These are phyloP conservation scores for Chlamydotis undulata DNA, from an alignment of 2,113 vertebrate genomes.

Conservation along the genomic window DNA sequence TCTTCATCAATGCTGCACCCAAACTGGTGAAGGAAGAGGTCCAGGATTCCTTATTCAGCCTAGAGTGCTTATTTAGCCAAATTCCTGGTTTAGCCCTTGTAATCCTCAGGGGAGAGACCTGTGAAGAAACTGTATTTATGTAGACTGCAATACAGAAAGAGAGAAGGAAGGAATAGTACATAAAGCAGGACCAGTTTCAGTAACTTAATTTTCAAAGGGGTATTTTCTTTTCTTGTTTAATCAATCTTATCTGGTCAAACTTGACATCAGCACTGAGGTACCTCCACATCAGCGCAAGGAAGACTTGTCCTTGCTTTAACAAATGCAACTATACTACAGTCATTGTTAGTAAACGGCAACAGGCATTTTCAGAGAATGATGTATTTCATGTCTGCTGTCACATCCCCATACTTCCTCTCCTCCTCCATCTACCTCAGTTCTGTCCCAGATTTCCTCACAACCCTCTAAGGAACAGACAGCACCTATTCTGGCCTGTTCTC, in stretches of 20 bases:
- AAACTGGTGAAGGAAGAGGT: not conserved
- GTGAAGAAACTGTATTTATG: not conserved
- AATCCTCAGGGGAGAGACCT: not conserved
- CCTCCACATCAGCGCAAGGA: not conserved
- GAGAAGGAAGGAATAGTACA: not conserved
- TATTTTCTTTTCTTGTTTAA: not conserved
- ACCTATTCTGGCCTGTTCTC: not conserved
- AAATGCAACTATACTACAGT: not conserved
- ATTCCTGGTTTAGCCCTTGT: not conserved
- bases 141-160: not conserved
- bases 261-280: not conserved
- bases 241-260: not conserved
- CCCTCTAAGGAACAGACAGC: not conserved
- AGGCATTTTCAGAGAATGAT: not conserved
- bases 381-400: not conserved
- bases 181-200: not conserved
- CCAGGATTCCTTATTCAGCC: not conserved
- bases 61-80: not conserved
- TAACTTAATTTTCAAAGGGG: not conserved
- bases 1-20: not conserved
- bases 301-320: not conserved
- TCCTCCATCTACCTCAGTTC: not conserved
- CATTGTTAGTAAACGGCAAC: not conserved
- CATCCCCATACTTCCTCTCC: not conserved
- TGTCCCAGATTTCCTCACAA: not conserved